Evolutionary conservation across 2,797 vertebrate species (phyloP).

Genomic region (Australoheros facetus): DNA sequence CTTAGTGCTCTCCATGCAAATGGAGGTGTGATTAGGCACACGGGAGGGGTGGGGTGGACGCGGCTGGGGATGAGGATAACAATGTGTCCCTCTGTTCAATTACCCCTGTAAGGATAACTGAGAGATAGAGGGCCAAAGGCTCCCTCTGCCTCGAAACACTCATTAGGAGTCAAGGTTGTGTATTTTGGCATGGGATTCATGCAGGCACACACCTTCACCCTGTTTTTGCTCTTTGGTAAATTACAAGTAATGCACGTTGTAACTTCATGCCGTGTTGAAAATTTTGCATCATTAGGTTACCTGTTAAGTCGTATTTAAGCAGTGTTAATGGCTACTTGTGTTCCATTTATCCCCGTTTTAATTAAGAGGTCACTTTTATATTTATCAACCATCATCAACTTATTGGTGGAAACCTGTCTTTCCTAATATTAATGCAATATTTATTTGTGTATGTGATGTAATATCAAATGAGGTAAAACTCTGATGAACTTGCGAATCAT

Average conservation of each 20-base stretch:
- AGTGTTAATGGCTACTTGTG: neutral
- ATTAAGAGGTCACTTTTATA: neutral
- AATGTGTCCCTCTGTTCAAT: conserved; percentile 83
- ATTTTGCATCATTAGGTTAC: neutral
- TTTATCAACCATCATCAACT: neutral
- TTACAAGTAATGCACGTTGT: neutral
- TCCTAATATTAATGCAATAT: neutral
- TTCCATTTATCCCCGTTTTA: neutral
- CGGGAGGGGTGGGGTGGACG: conserved; percentile 59
- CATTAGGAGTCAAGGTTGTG: conserved; percentile 46
- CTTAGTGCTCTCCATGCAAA: conserved; percentile 86
- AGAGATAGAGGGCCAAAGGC: conserved; percentile 54
- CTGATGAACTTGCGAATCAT: conserved; percentile 66
- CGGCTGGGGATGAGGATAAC: conserved; percentile 79
- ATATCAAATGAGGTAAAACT: conserved; percentile 54
- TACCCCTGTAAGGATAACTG: conserved; percentile 78
- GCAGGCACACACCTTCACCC: neutral
- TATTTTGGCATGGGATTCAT: conserved; percentile 5
- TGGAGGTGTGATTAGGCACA: conserved; percentile 85
- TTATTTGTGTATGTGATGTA: conserved; percentile 28
- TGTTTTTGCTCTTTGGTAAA: neutral
- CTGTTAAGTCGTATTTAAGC: neutral
- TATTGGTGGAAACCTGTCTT: neutral
- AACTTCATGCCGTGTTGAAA: neutral
- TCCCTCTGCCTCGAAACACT: conserved; percentile 40